Evolutionary conservation across 2,888 invertebrate genomes (phyloP).

Genomic region (Gryllus longicercus): DNA sequence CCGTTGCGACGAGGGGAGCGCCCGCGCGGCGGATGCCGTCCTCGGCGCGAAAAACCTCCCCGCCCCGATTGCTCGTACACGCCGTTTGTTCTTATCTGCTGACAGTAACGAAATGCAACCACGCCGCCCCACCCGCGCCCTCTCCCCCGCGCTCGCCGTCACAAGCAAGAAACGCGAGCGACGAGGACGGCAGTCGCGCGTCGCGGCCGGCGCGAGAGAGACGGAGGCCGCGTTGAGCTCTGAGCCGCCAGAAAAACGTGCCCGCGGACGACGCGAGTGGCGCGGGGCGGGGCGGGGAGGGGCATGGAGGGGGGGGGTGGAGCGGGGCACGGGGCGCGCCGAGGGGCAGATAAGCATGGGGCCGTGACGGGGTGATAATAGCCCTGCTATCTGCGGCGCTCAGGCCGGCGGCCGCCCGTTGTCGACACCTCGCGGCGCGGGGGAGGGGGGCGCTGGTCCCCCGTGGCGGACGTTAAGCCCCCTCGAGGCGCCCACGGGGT

Average conservation of each 20-base stretch:
- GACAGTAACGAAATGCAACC: slow-evolving; percentile 26
- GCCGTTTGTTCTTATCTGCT: slow-evolving; percentile 28
- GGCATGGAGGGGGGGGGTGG: neutral
- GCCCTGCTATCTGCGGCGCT: neutral
- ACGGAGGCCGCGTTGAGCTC: neutral
- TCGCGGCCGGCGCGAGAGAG: neutral
- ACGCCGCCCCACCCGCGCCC: neutral
- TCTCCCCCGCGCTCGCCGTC: neutral
- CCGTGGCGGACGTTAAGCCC: too few species aligned
- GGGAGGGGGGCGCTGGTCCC: too few species aligned
- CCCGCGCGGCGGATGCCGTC: neutral
- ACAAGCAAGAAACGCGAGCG: neutral
- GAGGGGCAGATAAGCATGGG: neutral
- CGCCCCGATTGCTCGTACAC: slow-evolving; percentile 18
- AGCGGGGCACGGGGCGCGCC: neutral
- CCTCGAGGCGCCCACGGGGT: neutral
- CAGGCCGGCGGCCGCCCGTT: neutral
- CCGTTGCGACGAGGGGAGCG: slow-evolving; percentile 20
- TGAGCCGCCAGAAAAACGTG: too few species aligned
- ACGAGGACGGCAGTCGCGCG: slow-evolving; percentile 24
- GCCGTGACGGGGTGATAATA: slow-evolving; percentile 1
- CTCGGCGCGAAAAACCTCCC: neutral
- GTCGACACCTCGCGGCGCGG: neutral
- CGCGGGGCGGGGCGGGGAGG: neutral
- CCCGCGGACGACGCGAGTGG: too few species aligned